Conservation (phyloP, 2,888 invertebrate species). For the Spilosoma lubricipeda region DNA sequence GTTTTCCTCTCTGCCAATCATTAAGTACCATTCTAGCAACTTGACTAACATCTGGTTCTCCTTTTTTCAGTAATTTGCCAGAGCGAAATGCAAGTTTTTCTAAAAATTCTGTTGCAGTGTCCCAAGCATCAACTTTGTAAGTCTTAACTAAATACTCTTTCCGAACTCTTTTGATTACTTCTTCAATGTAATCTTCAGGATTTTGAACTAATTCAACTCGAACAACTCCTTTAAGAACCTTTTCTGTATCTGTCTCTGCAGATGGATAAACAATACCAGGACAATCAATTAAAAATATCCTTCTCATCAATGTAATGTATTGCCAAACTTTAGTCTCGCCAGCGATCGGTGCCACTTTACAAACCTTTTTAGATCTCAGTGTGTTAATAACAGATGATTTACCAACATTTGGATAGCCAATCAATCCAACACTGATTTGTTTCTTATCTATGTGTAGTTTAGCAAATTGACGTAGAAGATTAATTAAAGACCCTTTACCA, state of each 20-base stretch:
- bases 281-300: constrained; percentile 99
- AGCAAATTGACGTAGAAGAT: constrained; percentile 97
- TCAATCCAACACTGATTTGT: constrained; percentile 99
- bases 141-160: constrained; percentile 96
- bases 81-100: constrained; percentile 94
- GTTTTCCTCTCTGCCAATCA: constrained; percentile 99
- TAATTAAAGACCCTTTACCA: constrained; percentile 98
- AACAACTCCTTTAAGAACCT: constrained; percentile 98
- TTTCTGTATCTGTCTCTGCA: constrained; percentile 97
- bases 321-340: constrained; percentile 99
- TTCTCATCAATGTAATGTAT: constrained; percentile 98
- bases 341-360: constrained; percentile 99
- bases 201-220: constrained; percentile 97
- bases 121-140: constrained; percentile 95
- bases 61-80: constrained; percentile 97
- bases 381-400: constrained; percentile 99
- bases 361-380: constrained; percentile 97
- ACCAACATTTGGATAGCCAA: constrained; percentile 99
- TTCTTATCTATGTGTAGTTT: constrained; percentile 98
- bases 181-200: constrained; percentile 97
- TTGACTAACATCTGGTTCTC: constrained; percentile 97
- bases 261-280: constrained; percentile 99
- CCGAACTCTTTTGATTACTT: constrained; percentile 94
- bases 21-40: constrained; percentile 98
- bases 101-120: constrained; percentile 93